Evolutionary conservation across 2,113 vertebrate genomes (phyloP), one percentile per base, ranked within the genome.

Genomic region (Lagopus muta): DNA sequence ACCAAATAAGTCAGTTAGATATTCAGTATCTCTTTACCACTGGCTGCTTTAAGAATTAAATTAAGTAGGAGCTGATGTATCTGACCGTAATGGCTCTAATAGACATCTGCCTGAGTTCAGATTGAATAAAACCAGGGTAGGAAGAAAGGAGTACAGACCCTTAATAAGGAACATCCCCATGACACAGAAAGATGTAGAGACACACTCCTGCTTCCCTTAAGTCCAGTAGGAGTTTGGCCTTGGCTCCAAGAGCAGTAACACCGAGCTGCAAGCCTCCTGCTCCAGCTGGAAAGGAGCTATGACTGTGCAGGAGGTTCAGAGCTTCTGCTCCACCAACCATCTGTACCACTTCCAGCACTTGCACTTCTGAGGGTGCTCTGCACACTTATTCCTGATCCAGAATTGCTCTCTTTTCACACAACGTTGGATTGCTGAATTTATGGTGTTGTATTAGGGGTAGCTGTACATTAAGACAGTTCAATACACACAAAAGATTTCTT

Each of bases 401-500:
- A 90, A 43, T 54, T 17, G 3, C n/a, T 42, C 1, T 6, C 0
- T 66, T 74, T 66, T 36, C n/a, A 15, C 75, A 36, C 25, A 18
- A 3, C 6, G 1, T 28, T 30, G 16, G 48, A 27, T 30, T 77
- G 28, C 45, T 66, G 43, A 45, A 36, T 18, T 25, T 36, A 6
- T 32, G 42, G 38, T 27, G 55, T 58, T 38, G 48, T 24, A 3
- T 16, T 45, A 27, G 18, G 57, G 9, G 10, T 30, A 64, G 30
- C 43, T 69, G 17, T 15, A 8, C 28, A 8, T 20, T 32, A 24
- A 83, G 48, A 8, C 57, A 32, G 25, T 43, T 57, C 64, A 74
- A 2, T 36, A 42, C 1, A 0, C 19, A 9, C 16, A 34, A 11
- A 2, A n/a, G 55, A 1, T 32, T 30, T 5, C 36, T 20, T 40